Conservation (phyloP, 2,113 vertebrate genomes). For the Lagopus muta region DNA sequence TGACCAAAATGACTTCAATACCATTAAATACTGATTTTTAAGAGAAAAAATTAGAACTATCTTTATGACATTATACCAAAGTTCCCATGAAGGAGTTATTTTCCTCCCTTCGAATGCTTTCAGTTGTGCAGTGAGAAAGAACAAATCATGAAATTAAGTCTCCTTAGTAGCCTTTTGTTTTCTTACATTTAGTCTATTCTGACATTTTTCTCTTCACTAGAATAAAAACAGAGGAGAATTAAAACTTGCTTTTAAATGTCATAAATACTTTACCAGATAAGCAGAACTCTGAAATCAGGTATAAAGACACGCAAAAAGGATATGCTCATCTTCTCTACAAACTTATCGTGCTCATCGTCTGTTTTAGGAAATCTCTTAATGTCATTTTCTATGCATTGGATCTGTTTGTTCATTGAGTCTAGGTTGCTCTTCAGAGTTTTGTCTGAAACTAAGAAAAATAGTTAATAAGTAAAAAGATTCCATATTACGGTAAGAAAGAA, state of each 20-base stretch:
- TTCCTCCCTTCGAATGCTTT: neutral
- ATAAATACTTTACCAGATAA: neutral
- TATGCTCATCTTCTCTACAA: slow-evolving; percentile 98
- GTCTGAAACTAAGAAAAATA: slow-evolving; percentile 86
- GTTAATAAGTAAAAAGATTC: neutral
- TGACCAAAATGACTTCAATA: neutral
- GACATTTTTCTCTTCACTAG: neutral
- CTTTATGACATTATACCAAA: neutral
- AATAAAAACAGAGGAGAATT: neutral
- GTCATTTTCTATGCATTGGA: slow-evolving; percentile 88
- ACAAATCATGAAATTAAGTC: neutral
- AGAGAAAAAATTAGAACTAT: neutral
- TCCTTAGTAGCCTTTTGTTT: neutral
- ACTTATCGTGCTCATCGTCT: slow-evolving; percentile 90
- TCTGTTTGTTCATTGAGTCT: slow-evolving; percentile 89
- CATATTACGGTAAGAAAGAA: neutral
- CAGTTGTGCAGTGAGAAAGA: neutral
- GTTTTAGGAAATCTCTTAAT: slow-evolving; percentile 89
- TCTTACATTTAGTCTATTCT: rapidly evolving
- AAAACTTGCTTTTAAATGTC: neutral
- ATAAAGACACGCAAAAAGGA: slow-evolving; percentile 81
- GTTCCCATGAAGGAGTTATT: neutral
- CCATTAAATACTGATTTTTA: neutral
- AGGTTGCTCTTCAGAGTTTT: slow-evolving; percentile 92
- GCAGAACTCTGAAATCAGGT: neutral